These are phyloP conservation scores for Dasysyrphus tricinctus DNA, from an alignment of 2,888 invertebrate species.

Conservation along the genomic window DNA sequence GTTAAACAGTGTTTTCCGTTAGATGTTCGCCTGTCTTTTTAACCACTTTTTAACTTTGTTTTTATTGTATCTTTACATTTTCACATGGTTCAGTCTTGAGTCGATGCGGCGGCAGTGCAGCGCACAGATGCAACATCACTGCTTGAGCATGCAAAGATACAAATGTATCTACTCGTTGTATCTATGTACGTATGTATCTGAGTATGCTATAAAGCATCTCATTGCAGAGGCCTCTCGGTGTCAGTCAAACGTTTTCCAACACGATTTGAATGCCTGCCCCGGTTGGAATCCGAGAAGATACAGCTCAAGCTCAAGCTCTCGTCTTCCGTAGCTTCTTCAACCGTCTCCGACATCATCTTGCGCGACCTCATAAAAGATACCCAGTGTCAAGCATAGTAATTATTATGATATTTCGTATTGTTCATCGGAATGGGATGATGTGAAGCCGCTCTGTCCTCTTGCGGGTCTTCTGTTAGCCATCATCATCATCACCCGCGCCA, in stretches of 20 bases:
- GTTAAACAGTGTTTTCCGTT: slow-evolving; percentile 76
- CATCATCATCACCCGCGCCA: slow-evolving; percentile 57
- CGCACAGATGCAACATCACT: slow-evolving; percentile 50
- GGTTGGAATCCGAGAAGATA: slow-evolving; percentile 65
- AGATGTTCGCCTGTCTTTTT: slow-evolving; percentile 70
- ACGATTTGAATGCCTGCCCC: slow-evolving; percentile 72
- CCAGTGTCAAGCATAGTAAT: slow-evolving; percentile 75
- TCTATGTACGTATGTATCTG: slow-evolving; percentile 28
- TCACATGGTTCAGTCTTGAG: slow-evolving; percentile 59
- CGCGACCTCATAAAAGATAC: slow-evolving; percentile 75
- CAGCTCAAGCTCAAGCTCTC: slow-evolving; percentile 38
- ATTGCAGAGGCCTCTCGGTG: slow-evolving; percentile 38
- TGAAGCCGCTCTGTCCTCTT: neutral
- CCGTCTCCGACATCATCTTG: slow-evolving; percentile 49
- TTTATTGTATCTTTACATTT: slow-evolving; percentile 66
- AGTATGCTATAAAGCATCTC: slow-evolving; percentile 12
- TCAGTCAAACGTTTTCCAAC: slow-evolving; percentile 71
- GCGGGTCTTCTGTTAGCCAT: slow-evolving; percentile 5
- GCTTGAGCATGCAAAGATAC: slow-evolving; percentile 49
- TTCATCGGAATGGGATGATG: slow-evolving; percentile 56
- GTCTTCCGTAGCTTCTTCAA: neutral
- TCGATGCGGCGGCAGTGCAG: neutral
- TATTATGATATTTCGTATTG: slow-evolving; percentile 76
- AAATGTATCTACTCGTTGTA: slow-evolving; percentile 52
- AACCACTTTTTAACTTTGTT: slow-evolving; percentile 65